Conservation (phyloP, 1,140 invertebrate genomes). For the Hesperophylax magnus region DNA sequence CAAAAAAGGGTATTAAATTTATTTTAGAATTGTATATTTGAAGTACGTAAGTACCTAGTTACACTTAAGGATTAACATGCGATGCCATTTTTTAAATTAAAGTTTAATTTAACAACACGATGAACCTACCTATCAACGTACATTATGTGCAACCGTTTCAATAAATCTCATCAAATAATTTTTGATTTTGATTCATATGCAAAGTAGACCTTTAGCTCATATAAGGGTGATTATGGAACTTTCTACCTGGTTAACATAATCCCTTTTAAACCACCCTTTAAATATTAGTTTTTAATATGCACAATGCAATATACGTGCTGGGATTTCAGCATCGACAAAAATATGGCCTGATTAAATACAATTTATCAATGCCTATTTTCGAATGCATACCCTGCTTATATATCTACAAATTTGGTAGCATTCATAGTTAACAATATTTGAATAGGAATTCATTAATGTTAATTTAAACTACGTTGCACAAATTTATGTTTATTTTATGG, state of each 20-base stretch:
- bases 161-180: neutral
- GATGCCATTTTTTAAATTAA: too few relatives aligned
- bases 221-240: slow-evolving; percentile 16
- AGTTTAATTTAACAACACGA: too few relatives aligned
- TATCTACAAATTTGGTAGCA: too few relatives aligned
- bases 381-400: too few relatives aligned
- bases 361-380: neutral
- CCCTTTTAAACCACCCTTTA: slow-evolving; percentile 3
- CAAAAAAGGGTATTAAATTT: too few relatives aligned
- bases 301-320: neutral
- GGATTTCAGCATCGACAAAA: neutral
- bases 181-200: slow-evolving; percentile 4
- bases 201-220: slow-evolving; percentile 11
- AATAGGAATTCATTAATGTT: too few relatives aligned
- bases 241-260: slow-evolving; percentile 11
- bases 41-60: too few relatives aligned
- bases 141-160: neutral
- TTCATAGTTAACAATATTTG: too few relatives aligned
- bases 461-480: too few relatives aligned
- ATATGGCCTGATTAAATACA: neutral
- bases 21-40: too few relatives aligned
- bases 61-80: too few relatives aligned
- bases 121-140: neutral
- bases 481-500: too few relatives aligned
- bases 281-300: neutral